Evolutionary conservation across 1,140 invertebrate genomes (phyloP).

Genomic region (Telenomus remus): DNA sequence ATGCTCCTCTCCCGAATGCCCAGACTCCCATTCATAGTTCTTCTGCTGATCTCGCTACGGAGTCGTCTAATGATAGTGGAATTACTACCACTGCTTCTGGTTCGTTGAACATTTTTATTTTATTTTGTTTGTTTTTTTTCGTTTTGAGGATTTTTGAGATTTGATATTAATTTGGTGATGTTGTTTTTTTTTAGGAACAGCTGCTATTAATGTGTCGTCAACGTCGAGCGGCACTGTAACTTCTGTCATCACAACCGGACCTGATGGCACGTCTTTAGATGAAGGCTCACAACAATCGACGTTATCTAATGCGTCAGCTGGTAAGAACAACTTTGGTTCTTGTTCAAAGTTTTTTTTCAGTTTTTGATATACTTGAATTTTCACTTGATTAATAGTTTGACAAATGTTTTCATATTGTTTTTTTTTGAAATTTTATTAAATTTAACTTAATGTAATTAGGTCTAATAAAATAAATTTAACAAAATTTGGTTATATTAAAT

Average conservation of each 20-base stretch:
- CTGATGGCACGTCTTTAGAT: constrained; percentile 89
- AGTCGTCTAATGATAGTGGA: constrained; percentile 77
- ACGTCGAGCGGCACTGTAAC: constrained; percentile 82
- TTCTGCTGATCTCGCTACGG: constrained; percentile 68
- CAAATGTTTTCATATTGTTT: no score
- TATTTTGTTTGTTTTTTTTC: constrained; percentile 34
- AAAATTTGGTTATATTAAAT: no score
- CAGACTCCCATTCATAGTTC: constrained; percentile 67
- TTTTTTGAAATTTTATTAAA: no score
- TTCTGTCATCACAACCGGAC: constrained; percentile 90
- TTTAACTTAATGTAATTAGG: no score
- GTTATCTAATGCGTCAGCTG: constrained; percentile 91
- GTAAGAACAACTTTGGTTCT: constrained; percentile 68
- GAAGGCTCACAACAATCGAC: constrained; percentile 94
- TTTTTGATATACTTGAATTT: no score
- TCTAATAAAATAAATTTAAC: no score
- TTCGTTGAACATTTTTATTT: constrained; percentile 45
- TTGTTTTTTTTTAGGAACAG: constrained; percentile 59
- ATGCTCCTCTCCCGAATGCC: constrained; percentile 67
- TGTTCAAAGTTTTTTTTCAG: no score
- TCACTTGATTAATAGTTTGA: no score
- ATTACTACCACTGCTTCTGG: constrained; percentile 78
- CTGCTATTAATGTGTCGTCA: constrained; percentile 71
- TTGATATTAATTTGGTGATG: not conserved
- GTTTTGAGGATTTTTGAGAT: not conserved